A percentile compares a stretch with the other conserved stretches of the same genome.
These are phyloP conservation scores for Noctua pronuba DNA, from an alignment of 2,888 invertebrate genomes.

Conservation along the genomic window DNA sequence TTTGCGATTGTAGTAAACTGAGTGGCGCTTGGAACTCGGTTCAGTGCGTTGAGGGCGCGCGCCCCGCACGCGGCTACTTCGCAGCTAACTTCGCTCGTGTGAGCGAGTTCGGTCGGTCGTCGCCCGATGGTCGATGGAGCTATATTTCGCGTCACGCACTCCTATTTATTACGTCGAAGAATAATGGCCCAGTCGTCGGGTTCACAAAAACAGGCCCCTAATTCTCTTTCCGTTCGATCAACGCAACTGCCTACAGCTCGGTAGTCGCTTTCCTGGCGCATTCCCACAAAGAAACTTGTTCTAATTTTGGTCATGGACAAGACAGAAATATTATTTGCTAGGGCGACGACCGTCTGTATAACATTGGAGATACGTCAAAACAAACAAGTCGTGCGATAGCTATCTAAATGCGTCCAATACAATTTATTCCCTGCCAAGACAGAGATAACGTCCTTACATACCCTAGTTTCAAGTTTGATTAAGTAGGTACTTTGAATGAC, in stretches of 20 bases:
- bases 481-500: background rate
- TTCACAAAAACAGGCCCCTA: slow-evolving; percentile 71
- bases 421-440: slow-evolving; percentile 59
- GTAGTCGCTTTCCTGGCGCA: slow-evolving; percentile 50
- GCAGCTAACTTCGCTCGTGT: slow-evolving; percentile 82
- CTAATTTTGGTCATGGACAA: slow-evolving; percentile 78
- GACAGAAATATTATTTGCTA: slow-evolving; percentile 81
- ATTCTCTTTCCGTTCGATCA: slow-evolving; percentile 65
- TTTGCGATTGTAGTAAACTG: slow-evolving; percentile 86
- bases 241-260: slow-evolving; percentile 41
- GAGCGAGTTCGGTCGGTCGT: slow-evolving; percentile 81
- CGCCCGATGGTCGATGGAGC: slow-evolving; percentile 86
- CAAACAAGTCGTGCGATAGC: slow-evolving; percentile 72
- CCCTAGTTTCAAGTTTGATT: slow-evolving; percentile 1
- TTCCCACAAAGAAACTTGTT: slow-evolving; percentile 72
- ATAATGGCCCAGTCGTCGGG: slow-evolving; percentile 67
- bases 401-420: slow-evolving; percentile 66
- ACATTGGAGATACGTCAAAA: slow-evolving; percentile 73
- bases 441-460: slow-evolving; percentile 25
- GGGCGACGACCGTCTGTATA: slow-evolving; percentile 80
- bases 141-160: slow-evolving; percentile 86
- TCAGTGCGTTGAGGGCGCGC: slow-evolving; percentile 82
- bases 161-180: slow-evolving; percentile 80
- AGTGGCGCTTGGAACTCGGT: slow-evolving; percentile 84
- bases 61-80: slow-evolving; percentile 74